Evolutionary conservation across 2,797 vertebrate species (phyloP), one percentile per base, ranked within the genome.

Genomic region (Neomorphus geoffroyi): DNA sequence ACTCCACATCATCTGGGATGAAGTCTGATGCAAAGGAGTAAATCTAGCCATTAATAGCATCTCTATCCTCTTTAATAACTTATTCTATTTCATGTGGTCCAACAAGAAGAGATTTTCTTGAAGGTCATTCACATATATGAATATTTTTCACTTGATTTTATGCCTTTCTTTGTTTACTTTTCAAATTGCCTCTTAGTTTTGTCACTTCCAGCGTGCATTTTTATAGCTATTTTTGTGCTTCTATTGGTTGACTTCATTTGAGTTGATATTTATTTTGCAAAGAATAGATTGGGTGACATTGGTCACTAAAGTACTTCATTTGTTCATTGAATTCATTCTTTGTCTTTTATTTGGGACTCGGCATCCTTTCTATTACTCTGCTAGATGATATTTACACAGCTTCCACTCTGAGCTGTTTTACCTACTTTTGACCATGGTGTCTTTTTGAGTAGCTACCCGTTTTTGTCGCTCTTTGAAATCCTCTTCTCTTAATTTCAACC

Each of bases 381-480:
- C 45, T 77, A 61, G 56, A 61, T 84, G 71, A 87, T 80, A 60
- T 54, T 94, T 95, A 35, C 67, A 50, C 37, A 85, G 56, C 64
- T 91, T 87, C 60, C 37, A 19, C 69, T 66, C 57, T 56, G 50
- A 86, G 43, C 32, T 88, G 11, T 60, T 80, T 27, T 19, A 74
- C 18, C n/a, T 54, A 14, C 54, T 86, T 92, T 64, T 84, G 51
- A 67, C n/a, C 1, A 1, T 43, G 30, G 15, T 3, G 21, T 45
- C 35, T 92, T 80, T 64, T 60, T 33, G 60, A 94, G 51, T 26
- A 84, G 43, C 62, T 96, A 96, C 95, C 95, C 88, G 35, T 16
- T 80, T 96, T 77, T 84, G 37, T 18, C 66, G 32, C 12, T 50
- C 66, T 92, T 93, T 84, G 90, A 97, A 97, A 93, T 95, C 75